Evolutionary conservation across 2,113 vertebrate species (phyloP).

Genomic region (Erpornis zantholeuca): DNA sequence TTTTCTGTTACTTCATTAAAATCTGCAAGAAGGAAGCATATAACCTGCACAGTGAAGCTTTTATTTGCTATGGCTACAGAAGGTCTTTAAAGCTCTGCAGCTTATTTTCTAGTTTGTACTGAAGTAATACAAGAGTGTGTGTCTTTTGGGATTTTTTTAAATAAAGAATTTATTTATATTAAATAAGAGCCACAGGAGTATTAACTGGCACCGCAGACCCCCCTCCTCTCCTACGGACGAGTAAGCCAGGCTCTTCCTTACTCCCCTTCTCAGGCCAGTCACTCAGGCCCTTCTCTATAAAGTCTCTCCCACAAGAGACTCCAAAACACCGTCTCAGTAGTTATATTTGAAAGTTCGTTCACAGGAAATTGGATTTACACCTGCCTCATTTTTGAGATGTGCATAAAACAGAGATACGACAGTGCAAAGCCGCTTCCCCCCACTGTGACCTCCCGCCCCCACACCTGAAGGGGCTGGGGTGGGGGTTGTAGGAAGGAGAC

Average conservation of each 20-base stretch:
- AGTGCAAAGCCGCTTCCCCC: neutral
- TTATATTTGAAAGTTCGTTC: neutral
- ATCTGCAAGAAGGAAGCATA: neutral
- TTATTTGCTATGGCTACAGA: neutral
- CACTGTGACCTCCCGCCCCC: neutral
- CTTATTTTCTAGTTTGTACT: neutral
- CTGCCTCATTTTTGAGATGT: neutral
- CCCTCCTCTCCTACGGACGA: neutral
- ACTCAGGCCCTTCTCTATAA: neutral
- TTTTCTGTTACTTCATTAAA: neutral
- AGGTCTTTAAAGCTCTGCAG: neutral
- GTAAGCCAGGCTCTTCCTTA: neutral
- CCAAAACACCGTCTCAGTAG: neutral
- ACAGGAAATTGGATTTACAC: neutral
- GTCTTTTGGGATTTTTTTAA: neutral
- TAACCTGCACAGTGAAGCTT: neutral
- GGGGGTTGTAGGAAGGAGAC: neutral
- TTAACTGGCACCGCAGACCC: neutral
- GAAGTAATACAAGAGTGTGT: neutral
- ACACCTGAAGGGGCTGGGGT: neutral
- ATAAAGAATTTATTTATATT: neutral
- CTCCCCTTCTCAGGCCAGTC: neutral
- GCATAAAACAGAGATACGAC: neutral
- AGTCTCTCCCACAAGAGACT: neutral
- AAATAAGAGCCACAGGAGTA: neutral